Conservation (phyloP, 1,140 invertebrate species). For the Glossosoma conforme region DNA sequence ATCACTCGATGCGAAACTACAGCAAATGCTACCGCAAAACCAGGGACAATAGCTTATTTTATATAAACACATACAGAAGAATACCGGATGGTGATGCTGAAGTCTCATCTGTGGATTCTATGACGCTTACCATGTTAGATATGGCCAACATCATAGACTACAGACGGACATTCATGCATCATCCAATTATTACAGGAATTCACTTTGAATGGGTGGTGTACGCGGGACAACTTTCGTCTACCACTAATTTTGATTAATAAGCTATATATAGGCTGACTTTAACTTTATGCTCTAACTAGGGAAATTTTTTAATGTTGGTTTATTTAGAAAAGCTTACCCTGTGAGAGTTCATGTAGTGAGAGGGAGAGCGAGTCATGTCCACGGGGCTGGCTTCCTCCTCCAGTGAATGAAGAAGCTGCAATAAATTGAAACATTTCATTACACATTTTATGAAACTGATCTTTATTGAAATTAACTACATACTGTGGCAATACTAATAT, state of each 20-base stretch:
- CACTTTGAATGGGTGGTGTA: background rate
- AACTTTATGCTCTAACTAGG: no score
- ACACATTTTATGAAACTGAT: background rate
- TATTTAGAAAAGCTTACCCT: conserved; percentile 16
- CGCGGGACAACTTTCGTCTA: background rate
- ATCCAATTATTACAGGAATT: background rate
- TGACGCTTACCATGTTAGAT: background rate
- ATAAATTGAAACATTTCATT: conserved; percentile 10
- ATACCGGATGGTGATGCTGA: background rate
- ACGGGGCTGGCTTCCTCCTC: conserved; percentile 58
- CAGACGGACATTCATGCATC: background rate
- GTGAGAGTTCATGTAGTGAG: conserved; percentile 27
- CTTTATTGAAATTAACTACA: background rate
- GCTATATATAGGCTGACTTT: background rate
- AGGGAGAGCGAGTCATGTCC: conserved; percentile 43
- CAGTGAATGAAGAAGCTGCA: conserved; percentile 58
- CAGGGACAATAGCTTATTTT: background rate
- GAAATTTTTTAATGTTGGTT: no score
- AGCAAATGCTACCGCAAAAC: background rate
- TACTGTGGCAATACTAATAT: background rate
- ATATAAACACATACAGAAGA: background rate
- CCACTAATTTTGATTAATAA: background rate
- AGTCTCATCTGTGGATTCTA: no score
- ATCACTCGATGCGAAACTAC: background rate
- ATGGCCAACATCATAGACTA: background rate